Base-by-base conservation (phyloP, 2,797 vertebrate genomes). In the Clarias fuscus region DNA sequence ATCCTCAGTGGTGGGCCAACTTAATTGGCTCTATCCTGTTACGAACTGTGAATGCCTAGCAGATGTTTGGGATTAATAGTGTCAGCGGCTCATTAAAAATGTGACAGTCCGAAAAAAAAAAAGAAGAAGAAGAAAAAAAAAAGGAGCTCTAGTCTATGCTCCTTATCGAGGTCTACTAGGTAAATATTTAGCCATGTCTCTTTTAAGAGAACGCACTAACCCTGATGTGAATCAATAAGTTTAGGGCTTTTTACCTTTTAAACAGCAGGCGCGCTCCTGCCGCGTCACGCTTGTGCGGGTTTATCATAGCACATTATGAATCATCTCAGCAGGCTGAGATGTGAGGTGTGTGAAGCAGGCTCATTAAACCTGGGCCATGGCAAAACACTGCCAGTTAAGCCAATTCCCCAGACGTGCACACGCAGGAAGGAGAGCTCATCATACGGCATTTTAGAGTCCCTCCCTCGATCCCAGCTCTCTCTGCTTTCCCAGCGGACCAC, bases 41-140 rank as follows among this genome's bases (percentile, higher is more conserved):
- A 91, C 90, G 91, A 93, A 93, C 92, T 91, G 90, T 85, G 92
- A 91, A 92, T 89, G 92, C 92, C 92, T 91, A 92, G 91, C 94
- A 95, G 94, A 94, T 95, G 93, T 94, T 94, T 89, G 91, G 91
- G 91, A 93, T 95, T 93, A 93, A 91, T 90, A 84, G 91, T 92
- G 93, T 94, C 93, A 94, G 94, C 92, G 94, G 91, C 93, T 95
- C 94, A 94, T 95, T 95, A 94, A 94, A 94, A 92, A 89, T 86
- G 67, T 86, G 88, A 89, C 89, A 83, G 86, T 58, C 33, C 84
- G 37, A 37, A 37, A 48, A 56, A 84, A 82, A 53, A 72, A 64
- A 33, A 33, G 2, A 30, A 30, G 30, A 30, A 30, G 30, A 30
- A 62, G 20, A 62, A 18, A 62, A 17, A 40, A 4, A 8, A n/a